These are phyloP conservation scores for Drosophila obscura DNA, from an alignment of 1,140 invertebrate genomes.

Conservation along the genomic window DNA sequence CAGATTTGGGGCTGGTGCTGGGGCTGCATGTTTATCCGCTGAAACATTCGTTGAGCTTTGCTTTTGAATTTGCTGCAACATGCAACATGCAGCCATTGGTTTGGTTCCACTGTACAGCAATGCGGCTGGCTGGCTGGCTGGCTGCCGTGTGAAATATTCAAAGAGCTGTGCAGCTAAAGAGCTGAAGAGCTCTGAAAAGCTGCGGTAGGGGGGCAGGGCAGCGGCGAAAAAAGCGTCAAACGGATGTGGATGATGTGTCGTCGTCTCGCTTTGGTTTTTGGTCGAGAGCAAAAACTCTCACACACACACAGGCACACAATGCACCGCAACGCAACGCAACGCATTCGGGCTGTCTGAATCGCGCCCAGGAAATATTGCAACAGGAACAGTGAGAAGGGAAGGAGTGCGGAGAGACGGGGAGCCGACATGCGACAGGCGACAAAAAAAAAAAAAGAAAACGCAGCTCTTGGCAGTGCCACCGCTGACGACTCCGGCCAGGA, in stretches of 20 bases:
- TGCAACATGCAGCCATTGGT: background rate
- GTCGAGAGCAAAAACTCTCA: slow-evolving; percentile 53
- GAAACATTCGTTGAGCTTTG: too few relatives aligned
- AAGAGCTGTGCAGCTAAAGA: slow-evolving; percentile 43
- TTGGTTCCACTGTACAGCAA: slow-evolving; percentile 23
- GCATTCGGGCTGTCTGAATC: slow-evolving; percentile 21
- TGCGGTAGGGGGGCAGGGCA: background rate
- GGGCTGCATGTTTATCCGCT: background rate
- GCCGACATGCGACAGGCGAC: slow-evolving; percentile 5
- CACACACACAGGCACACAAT: slow-evolving; percentile 12
- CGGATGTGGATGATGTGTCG: slow-evolving; percentile 70
- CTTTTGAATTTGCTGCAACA: too few relatives aligned
- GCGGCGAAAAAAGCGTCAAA: slow-evolving; percentile 37
- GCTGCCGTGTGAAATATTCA: slow-evolving; percentile 75
- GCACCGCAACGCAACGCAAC: too few relatives aligned
- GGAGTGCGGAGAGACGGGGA: background rate
- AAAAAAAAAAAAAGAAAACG: slow-evolving; percentile 27
- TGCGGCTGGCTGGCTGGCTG: background rate
- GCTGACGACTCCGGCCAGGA: slow-evolving; percentile 49
- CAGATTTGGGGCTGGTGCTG: too few relatives aligned
- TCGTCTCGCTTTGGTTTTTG: slow-evolving; percentile 58
- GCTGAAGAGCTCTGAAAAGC: slow-evolving; percentile 5
- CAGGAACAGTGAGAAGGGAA: slow-evolving; percentile 48
- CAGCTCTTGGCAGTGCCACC: slow-evolving; percentile 18
- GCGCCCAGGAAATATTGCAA: slow-evolving; percentile 62